Evolutionary conservation across 2,113 vertebrate genomes (phyloP), one percentile per base, ranked within the genome.

Genomic region (Grammomys surdaster): DNA sequence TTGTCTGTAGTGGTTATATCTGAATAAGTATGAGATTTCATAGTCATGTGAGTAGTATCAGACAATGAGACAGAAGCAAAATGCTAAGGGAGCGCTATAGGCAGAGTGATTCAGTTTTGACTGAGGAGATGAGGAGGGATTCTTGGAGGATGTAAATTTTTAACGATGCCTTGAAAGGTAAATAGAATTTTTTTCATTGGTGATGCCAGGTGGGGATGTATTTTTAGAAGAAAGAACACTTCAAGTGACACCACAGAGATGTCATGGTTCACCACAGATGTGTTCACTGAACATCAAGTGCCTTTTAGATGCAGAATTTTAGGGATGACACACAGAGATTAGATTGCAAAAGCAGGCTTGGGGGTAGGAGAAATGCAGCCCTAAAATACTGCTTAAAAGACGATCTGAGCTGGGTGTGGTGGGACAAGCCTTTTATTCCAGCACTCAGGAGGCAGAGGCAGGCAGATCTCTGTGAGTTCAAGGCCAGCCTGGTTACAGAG

Each of bases 161-260:
- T 48, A 93, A 90, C 43, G 67, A 89, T 88, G 20, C 7, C 20
- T 88, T 94, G 63, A 78, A 92, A 26, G 40, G 60, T 67, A 88
- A 90, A 33, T 40, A 54, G 7, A n/a, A 28, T 77, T 88, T 91
- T 63, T 3, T 63, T 63, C 31, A 36, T 69, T 90, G 75, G 60
- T 90, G 26, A 86, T 86, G 17, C 58, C 65, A 36, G n/a, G 36
- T 70, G n/a, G 67, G n/a, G 17, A 20, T 92, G 22, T 19, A 69
- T 89, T 96, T 82, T 95, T 95, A 95, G 40, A 28, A 84, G 75
- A 72, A 26, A 56, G 58, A 87, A 88, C 31, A 76, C 75, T 86
- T 33, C 3, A 82, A 67, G 75, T 43, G 81, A 94, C 73, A 67
- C 72, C 82, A 91, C 28, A 94, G 11, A 95, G 20, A 3, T 82